These are phyloP conservation scores for Chelonia mydas DNA, from an alignment of 2,797 vertebrate species.

Conservation along the genomic window DNA sequence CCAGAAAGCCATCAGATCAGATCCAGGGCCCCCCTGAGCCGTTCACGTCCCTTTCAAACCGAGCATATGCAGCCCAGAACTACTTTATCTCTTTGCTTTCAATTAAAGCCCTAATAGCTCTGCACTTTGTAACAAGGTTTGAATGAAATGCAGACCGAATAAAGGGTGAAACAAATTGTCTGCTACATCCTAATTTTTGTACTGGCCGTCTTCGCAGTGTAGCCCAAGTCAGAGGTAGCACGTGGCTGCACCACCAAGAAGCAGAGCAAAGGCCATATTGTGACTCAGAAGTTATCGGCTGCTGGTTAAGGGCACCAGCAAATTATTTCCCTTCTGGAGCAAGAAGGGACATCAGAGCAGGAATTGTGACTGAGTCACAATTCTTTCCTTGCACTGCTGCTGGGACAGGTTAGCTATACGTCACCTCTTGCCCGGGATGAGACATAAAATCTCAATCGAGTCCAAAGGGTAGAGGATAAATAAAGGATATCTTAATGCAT, in stretches of 20 bases:
- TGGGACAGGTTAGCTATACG: not conserved
- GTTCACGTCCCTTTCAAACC: slow-evolving; percentile 32
- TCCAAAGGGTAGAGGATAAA: not conserved
- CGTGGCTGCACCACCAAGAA: not conserved
- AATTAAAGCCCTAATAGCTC: slow-evolving; percentile 47
- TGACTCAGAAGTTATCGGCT: not conserved
- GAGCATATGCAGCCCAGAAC: slow-evolving; percentile 40
- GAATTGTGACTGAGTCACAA: not conserved
- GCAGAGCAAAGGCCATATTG: not conserved
- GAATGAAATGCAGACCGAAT: slow-evolving; percentile 30
- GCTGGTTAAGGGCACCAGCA: not conserved
- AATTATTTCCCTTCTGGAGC: not conserved
- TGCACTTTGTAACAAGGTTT: slow-evolving; percentile 32
- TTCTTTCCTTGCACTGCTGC: not conserved
- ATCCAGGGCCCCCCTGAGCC: not conserved
- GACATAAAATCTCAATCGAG: not conserved
- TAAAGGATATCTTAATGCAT: not conserved
- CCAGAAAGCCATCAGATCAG: slow-evolving; percentile 49
- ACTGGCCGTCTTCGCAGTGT: slow-evolving; percentile 3
- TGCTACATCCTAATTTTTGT: slow-evolving; percentile 11
- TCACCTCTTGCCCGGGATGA: not conserved
- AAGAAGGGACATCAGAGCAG: not conserved
- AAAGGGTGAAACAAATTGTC: slow-evolving; percentile 32
- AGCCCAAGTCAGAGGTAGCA: not conserved
- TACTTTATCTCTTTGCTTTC: slow-evolving; percentile 36